These are phyloP conservation scores for Podocnemis expansa DNA, from an alignment of 2,113 vertebrate species.

Conservation along the genomic window DNA sequence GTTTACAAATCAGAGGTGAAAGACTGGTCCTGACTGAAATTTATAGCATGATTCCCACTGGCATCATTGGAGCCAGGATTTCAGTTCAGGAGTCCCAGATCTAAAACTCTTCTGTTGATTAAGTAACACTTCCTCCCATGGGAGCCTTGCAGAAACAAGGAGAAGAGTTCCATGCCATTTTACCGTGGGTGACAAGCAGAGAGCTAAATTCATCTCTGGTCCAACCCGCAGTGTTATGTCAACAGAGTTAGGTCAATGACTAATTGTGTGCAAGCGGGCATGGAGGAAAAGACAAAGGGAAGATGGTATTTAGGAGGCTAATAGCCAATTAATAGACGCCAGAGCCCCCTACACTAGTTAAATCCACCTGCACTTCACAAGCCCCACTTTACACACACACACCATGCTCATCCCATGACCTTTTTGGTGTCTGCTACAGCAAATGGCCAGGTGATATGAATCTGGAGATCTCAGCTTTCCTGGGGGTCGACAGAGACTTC, in stretches of 20 bases:
- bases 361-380: background rate
- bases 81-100: background rate
- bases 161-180: too few relatives aligned
- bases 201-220: background rate
- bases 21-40: background rate
- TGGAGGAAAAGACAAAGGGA: background rate
- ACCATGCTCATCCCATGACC: background rate
- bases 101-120: background rate
- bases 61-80: background rate
- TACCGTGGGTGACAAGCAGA: background rate
- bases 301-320: background rate
- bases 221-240: background rate
- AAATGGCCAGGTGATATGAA: background rate
- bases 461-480: background rate
- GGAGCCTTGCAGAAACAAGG: background rate
- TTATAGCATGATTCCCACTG: background rate
- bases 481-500: background rate
- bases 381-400: background rate
- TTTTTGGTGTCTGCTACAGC: background rate
- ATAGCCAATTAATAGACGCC: background rate
- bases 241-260: background rate
- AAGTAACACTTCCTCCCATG: background rate
- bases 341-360: background rate
- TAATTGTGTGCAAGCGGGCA: background rate
- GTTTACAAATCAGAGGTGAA: background rate